phyloP scores from a whole-genome alignment of 2,113 vertebrate genomes.

The Chelonoidis abingdonii region DNA sequence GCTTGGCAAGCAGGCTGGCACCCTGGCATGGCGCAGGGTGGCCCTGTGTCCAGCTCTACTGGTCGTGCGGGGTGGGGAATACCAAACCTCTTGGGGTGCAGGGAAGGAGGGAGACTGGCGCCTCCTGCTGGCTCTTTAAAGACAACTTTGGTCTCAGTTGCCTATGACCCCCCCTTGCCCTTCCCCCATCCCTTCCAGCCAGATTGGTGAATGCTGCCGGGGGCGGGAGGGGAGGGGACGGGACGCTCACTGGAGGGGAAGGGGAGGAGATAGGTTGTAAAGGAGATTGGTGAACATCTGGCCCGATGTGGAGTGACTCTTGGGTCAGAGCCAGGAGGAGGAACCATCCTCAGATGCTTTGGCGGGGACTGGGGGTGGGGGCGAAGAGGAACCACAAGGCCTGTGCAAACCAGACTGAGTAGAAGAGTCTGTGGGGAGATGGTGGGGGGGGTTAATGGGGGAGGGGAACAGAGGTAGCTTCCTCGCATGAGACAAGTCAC shows the following conservation, averaged over 20 bases:
- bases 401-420: neutral
- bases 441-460: neutral
- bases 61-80: neutral
- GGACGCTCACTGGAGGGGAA: neutral
- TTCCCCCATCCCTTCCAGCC: neutral
- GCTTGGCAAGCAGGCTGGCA: neutral
- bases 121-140: neutral
- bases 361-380: neutral
- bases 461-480: neutral
- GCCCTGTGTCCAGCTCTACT: too few relatives aligned
- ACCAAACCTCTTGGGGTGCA: neutral
- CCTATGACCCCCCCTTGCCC: neutral
- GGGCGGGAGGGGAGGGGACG: neutral
- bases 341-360: neutral
- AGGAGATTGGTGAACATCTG: slow-evolving; percentile 1
- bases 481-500: neutral
- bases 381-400: neutral
- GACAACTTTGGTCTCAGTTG: neutral
- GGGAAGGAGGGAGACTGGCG: neutral
- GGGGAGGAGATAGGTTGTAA: neutral
- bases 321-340: slow-evolving; percentile 7
- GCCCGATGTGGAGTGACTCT: slow-evolving; percentile 12
- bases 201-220: neutral
- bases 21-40: neutral
- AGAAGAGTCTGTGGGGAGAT: neutral